phyloP scores from a whole-genome alignment of 2,888 invertebrate species.

The Gandaritis pyraliata region DNA sequence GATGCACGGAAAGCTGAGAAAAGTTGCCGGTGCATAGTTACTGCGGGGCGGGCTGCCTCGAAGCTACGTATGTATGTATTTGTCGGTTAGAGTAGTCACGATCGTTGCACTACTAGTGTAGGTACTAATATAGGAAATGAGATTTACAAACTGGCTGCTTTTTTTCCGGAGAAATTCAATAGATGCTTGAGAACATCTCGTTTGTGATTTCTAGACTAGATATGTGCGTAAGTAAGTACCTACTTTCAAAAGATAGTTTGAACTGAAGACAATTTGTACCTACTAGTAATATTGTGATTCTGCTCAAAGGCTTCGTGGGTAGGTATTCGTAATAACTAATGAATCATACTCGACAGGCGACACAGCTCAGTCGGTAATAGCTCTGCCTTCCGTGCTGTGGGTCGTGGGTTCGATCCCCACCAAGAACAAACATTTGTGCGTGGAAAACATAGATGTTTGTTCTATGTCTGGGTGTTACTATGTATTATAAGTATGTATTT shows the following conservation, averaged over 20 bases:
- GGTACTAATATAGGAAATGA: neutral
- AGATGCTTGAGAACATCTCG: neutral
- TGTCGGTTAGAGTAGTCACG: constrained; percentile 5
- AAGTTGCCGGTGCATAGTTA: constrained; percentile 48
- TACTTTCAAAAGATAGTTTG: neutral
- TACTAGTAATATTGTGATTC: neutral
- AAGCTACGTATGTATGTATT: constrained; percentile 5
- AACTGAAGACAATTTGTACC: neutral
- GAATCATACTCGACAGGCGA: too few species aligned
- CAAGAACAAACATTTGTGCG: too few species aligned
- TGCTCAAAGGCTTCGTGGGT: neutral
- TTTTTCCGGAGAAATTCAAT: neutral
- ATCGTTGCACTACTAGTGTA: constrained; percentile 2
- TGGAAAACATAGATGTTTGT: too few species aligned
- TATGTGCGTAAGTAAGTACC: too few species aligned
- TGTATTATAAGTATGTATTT: too few species aligned
- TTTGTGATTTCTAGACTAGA: neutral
- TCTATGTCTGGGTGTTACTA: too few species aligned
- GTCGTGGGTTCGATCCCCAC: too few species aligned
- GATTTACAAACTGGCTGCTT: neutral
- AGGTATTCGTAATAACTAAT: too few species aligned
- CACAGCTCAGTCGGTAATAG: too few species aligned
- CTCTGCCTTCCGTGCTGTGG: too few species aligned
- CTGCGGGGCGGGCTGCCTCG: constrained; percentile 33
- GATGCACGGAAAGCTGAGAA: constrained; percentile 74